Evolutionary conservation across 2,113 vertebrate species (phyloP).

Genomic region (Stictonetta naevosa): DNA sequence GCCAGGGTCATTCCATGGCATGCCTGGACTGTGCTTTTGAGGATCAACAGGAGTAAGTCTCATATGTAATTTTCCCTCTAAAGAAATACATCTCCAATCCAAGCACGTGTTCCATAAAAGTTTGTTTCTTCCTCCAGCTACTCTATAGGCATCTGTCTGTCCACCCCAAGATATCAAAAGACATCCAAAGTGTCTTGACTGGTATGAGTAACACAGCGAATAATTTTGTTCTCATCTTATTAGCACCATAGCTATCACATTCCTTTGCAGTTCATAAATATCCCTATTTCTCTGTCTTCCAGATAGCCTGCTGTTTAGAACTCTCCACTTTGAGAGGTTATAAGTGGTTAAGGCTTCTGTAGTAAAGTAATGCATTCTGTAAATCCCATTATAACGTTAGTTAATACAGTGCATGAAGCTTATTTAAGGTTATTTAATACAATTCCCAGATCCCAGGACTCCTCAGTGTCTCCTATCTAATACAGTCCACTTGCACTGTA

Average conservation of each 20-base stretch:
- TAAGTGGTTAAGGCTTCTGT: neutral
- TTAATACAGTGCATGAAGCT: neutral
- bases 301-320: neutral
- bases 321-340: neutral
- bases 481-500: neutral
- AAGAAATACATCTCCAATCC: neutral
- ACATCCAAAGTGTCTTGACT: neutral
- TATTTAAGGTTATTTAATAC: constrained; percentile 20
- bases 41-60: neutral
- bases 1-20: neutral
- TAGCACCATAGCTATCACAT: neutral
- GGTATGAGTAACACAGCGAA: neutral
- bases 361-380: neutral
- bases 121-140: neutral
- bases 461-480: constrained; percentile 3
- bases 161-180: neutral
- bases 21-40: neutral
- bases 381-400: constrained; percentile 5
- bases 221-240: neutral
- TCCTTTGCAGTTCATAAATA: neutral
- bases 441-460: neutral
- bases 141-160: rapidly evolving
- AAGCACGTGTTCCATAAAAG: neutral
- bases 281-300: neutral
- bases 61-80: neutral